Base-by-base conservation (phyloP, 2,888 invertebrate genomes). In the Stenolophus ochropezus region DNA sequence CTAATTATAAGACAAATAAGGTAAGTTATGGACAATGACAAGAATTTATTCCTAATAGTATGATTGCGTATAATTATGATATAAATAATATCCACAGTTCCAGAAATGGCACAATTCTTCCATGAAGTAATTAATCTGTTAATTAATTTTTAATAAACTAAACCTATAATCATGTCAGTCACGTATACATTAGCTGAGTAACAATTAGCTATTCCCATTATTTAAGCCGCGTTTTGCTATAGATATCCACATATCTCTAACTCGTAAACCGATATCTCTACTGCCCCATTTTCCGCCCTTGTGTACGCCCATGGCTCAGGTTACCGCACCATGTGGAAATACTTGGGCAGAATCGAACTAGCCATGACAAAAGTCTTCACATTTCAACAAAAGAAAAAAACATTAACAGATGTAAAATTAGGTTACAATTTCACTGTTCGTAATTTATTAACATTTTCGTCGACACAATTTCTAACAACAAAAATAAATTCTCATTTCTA, bases 111-210 rank as follows among this genome's bases (percentile, higher is more conserved):
- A 6, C 11, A 61, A 21, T 25, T 14, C 61, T 11, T 25, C 2
- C 23, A 14, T 4, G 14, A 23, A 23, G 14, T 61, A 61, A 61
- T 61, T 61, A 61, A 27, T 1, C 11, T 21, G 11, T 23, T 25
- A 61, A 61, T 61, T 61, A 61, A 61, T 61, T 61, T 61, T 61
- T 61, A 61, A 61, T 25, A 61, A 61, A 61, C 61, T 2, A 23
- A n/a, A n/a, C 61, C 8, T 4, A 6, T 61, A 61, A 61, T 61
- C 23, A 25, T 23, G 14, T 4, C 61, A 23, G 61, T 61, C 61
- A 61, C 61, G 61, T 25, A 61, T 61, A 61, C 23, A 61, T 61
- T 61, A 23, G 33, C 25, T 14, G 14, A n/a, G 11, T 25, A 61
- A 25, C 25, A 61, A 61, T 61, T 61, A 61, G 14, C 1, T 25